Conservation (phyloP, 2,113 vertebrate species). For the Uria lomvia region DNA sequence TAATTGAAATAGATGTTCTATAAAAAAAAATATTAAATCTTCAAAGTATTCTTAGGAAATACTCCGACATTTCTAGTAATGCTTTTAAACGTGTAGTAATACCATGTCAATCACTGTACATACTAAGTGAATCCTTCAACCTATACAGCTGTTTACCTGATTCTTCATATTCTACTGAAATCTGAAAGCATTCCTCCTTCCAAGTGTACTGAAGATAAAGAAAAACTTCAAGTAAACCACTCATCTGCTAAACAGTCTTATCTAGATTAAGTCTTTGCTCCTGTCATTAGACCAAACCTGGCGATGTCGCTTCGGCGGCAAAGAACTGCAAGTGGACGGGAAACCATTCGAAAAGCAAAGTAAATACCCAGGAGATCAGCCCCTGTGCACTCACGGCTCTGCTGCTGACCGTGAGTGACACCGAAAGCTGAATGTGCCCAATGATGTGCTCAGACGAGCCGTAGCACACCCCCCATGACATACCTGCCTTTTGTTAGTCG, state of each 20-base stretch:
- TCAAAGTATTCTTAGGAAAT: background rate
- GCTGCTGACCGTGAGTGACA: background rate
- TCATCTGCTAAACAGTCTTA: background rate
- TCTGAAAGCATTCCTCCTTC: background rate
- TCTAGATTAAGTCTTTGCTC: background rate
- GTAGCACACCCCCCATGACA: background rate
- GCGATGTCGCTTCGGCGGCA: background rate
- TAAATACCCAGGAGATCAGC: background rate
- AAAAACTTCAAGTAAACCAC: background rate
- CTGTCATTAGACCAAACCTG: background rate
- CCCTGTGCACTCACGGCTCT: background rate
- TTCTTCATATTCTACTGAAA: background rate
- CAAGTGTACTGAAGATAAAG: background rate
- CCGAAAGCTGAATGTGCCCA: background rate
- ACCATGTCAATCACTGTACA: background rate
- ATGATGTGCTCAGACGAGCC: background rate
- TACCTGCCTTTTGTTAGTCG: slow-evolving; percentile 94
- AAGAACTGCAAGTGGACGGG: background rate
- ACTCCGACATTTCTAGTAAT: background rate
- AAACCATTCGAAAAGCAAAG: background rate
- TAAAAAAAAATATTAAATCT: background rate
- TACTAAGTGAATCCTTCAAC: background rate
- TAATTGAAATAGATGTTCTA: background rate
- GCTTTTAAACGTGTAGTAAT: background rate
- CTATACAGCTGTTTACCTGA: background rate